Evolutionary conservation across 2,797 vertebrate genomes (phyloP), one percentile per base, ranked within the genome.

Genomic region (Chanos chanos): DNA sequence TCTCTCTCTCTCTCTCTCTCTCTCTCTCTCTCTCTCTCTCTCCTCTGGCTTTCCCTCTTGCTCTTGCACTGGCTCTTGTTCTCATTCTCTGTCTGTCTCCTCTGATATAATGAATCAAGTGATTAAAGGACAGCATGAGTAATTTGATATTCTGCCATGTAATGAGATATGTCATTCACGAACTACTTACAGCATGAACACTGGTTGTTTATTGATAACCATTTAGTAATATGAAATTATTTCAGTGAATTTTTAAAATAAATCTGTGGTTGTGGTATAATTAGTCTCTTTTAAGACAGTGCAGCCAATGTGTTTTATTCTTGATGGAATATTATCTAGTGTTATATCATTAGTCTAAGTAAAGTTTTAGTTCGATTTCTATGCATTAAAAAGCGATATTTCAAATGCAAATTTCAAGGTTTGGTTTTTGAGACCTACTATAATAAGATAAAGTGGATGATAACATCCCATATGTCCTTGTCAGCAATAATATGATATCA

Each of bases 141-240:
- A 62, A 73, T 68, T 50, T 72, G 53, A 68, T 55, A 72, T 63
- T 51, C 40, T 41, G 37, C 44, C 50, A 48, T 55, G 63, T 71
- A 69, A 77, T 71, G 27, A 51, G 70, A 68, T 39, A 37, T 48
- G 22, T 33, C 8, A 18, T 40, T 33, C 30, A 50, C 12, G 58
- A 52, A 48, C 43, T n/a, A 74, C 60, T 51, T 57, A 64, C 59
- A 52, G 25, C 13, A 13, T 49, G 37, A 36, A 15, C 66, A 74
- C 59, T 59, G 37, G 49, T 45, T 28, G 15, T 22, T 61, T 43
- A 50, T 41, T 70, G 57, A 74, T 48, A 21, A 64, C 64, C 53
- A 57, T 47, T 37, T 31, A 9, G 9, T 56, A 51, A 30, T 49
- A 37, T 27, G 44, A 56, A 54, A 27, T 49, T 49, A 58, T 58